phyloP scores from a whole-genome alignment of 2,113 vertebrate genomes.

The Lathamus discolor region DNA sequence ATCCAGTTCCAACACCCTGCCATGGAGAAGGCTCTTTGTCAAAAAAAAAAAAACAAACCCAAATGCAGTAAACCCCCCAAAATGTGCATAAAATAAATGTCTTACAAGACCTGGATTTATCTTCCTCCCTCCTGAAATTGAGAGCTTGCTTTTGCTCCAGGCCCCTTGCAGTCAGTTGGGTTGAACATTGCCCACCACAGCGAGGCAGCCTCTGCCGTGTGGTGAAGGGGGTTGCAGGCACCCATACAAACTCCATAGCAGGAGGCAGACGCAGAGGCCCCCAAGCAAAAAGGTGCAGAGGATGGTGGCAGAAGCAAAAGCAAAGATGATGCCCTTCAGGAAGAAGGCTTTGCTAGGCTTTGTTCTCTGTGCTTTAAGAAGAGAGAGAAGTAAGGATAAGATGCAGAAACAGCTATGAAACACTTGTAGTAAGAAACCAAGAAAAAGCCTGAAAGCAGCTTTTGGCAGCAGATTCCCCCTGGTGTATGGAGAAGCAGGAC shows the following conservation, averaged over 20 bases:
- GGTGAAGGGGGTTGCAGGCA: background rate
- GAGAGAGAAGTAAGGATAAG: background rate
- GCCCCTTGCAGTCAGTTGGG: background rate
- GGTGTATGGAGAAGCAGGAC: fast-evolving
- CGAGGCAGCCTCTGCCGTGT: background rate
- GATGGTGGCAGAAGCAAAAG: background rate
- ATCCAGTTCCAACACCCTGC: background rate
- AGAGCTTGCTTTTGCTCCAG: background rate
- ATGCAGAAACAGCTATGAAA: background rate
- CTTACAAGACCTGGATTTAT: background rate
- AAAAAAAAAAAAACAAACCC: background rate
- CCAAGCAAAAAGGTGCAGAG: background rate
- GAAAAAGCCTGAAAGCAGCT: background rate
- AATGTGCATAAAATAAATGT: background rate
- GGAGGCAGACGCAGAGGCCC: background rate
- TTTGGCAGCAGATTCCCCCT: background rate
- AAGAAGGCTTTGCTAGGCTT: background rate
- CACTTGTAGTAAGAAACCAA: background rate
- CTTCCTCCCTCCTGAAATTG: background rate
- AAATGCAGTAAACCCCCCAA: background rate
- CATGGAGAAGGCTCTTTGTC: background rate
- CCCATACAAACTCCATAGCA: background rate
- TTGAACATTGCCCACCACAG: background rate
- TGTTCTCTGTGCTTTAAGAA: background rate
- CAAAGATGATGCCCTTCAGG: background rate